Conservation (phyloP, 1,140 invertebrate species). For the Drosophila miranda region DNA sequence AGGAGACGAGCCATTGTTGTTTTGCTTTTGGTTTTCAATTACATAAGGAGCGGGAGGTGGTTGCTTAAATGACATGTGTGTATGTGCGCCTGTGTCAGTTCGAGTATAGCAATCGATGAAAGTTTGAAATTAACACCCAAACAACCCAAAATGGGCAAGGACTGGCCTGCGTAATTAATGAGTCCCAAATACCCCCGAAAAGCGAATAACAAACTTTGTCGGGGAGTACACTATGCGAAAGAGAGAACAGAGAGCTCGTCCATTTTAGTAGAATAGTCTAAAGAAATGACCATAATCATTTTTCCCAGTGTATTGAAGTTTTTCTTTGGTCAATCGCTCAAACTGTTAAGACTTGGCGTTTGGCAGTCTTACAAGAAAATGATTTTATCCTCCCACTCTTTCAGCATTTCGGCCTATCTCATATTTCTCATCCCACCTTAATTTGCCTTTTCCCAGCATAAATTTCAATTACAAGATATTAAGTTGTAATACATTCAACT, state of each 20-base stretch:
- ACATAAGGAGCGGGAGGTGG: slow-evolving; percentile 52
- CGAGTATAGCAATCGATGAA: slow-evolving; percentile 59
- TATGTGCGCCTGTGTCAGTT: slow-evolving; percentile 22
- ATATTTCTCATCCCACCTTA: slow-evolving; percentile 5
- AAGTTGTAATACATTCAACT: slow-evolving; percentile 23
- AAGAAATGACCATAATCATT: slow-evolving; percentile 3
- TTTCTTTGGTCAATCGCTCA: slow-evolving; percentile 66
- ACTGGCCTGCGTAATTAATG: slow-evolving; percentile 71
- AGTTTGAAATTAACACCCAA: slow-evolving; percentile 79
- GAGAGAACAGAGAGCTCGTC: background rate
- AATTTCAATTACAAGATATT: slow-evolving; percentile 28
- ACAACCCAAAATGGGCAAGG: slow-evolving; percentile 56
- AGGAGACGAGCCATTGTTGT: slow-evolving; percentile 53
- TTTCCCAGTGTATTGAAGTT: slow-evolving; percentile 47
- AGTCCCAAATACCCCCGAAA: slow-evolving; percentile 61
- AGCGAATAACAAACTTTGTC: slow-evolving; percentile 56
- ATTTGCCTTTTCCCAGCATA: slow-evolving; percentile 30
- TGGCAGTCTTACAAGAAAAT: slow-evolving; percentile 72
- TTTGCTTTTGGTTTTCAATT: slow-evolving; percentile 75
- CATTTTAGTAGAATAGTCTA: background rate
- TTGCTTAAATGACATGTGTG: slow-evolving; percentile 42
- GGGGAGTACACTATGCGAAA: slow-evolving; percentile 29
- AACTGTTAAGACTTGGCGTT: slow-evolving; percentile 45
- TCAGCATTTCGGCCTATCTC: slow-evolving; percentile 10
- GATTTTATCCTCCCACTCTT: slow-evolving; percentile 54